Percentiles rank a stretch among this genome's conserved stretches.
phyloP scores from a whole-genome alignment of 1,140 invertebrate genomes.

The Hydropsyche tenuis region DNA sequence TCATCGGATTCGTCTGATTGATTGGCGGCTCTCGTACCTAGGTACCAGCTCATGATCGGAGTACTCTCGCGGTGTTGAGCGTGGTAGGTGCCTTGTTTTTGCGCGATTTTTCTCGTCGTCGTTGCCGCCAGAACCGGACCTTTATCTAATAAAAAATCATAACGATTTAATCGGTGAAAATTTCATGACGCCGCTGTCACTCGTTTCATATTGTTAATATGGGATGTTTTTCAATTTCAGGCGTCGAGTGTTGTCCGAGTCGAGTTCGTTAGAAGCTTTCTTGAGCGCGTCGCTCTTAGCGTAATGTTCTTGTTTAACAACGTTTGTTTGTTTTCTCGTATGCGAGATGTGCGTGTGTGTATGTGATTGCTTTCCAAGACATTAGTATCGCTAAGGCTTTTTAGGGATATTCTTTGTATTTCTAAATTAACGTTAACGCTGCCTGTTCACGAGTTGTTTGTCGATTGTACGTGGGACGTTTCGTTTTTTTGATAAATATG shows the following conservation, averaged over 20 bases:
- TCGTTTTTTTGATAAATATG: not conserved
- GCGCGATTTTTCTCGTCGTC: not conserved
- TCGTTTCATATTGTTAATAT: not conserved
- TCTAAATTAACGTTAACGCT: conserved; percentile 6
- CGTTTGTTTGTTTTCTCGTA: conserved; percentile 29
- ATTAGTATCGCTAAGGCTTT: conserved; percentile 14
- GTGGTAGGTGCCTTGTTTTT: not conserved
- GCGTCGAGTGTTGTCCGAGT: not conserved
- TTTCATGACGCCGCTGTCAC: not conserved
- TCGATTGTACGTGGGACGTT: not conserved
- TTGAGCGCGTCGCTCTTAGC: not conserved
- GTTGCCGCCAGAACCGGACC: not conserved
- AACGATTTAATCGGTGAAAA: not conserved
- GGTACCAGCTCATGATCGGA: too few relatives aligned
- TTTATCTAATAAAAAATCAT: conserved; percentile 4
- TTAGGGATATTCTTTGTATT: conserved; percentile 4
- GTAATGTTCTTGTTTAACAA: conserved; percentile 30
- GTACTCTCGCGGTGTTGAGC: too few relatives aligned
- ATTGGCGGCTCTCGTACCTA: conserved; percentile 12
- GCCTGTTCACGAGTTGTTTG: not conserved
- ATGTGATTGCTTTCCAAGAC: conserved; percentile 5
- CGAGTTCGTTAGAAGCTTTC: not conserved
- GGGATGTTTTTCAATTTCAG: not conserved
- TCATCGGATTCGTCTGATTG: conserved; percentile 35
- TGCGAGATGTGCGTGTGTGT: not conserved